Evolutionary conservation across 2,113 vertebrate genomes (phyloP).

Genomic region (Notiomystis cincta): DNA sequence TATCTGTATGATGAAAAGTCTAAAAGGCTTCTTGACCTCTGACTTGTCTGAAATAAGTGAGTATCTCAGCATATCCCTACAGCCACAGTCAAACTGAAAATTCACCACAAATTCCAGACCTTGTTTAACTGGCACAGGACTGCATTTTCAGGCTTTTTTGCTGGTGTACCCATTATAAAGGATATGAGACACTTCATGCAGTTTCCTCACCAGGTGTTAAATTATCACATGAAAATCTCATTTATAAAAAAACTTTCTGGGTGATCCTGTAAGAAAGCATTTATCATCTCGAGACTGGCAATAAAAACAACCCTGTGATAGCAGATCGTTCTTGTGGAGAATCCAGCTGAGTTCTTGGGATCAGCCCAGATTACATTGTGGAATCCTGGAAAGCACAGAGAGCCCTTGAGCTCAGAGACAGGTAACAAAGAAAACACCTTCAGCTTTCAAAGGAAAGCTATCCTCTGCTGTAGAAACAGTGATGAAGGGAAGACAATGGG

Average conservation of each 20-base stretch:
- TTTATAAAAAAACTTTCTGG: conserved; percentile 58
- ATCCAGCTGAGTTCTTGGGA: conserved; percentile 74
- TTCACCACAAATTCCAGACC: neutral
- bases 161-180: neutral
- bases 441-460: no score
- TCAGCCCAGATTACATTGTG: conserved; percentile 72
- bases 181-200: accelerated
- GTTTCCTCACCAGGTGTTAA: neutral
- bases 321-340: conserved; percentile 74
- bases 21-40: neutral
- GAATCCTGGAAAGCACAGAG: conserved; percentile 76
- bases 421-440: conserved; percentile 29
- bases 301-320: conserved; percentile 64
- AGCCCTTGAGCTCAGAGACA: conserved; percentile 75
- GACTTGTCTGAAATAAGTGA: neutral
- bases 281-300: conserved; percentile 49
- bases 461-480: neutral
- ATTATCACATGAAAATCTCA: neutral
- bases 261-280: conserved; percentile 71
- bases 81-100: neutral
- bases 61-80: neutral
- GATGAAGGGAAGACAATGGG: neutral
- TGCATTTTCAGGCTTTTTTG: neutral
- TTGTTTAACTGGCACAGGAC: neutral
- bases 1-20: neutral